phyloP scores from a whole-genome alignment of 2,113 vertebrate genomes.

The Lagopus leucura region DNA sequence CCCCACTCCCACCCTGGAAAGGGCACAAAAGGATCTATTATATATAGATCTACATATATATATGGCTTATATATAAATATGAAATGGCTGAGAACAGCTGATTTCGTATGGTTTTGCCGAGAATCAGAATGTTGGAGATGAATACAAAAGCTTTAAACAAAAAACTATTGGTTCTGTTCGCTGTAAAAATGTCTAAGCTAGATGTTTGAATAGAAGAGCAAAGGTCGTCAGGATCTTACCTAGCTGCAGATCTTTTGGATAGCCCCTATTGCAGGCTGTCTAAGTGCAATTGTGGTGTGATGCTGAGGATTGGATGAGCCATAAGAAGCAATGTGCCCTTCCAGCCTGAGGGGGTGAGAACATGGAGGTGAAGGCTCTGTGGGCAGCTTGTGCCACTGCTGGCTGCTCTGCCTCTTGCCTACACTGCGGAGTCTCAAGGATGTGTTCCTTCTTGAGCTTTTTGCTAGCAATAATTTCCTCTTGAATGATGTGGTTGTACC shows the following conservation, averaged over 20 bases:
- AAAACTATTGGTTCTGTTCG: not conserved
- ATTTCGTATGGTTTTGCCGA: not conserved
- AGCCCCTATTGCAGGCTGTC: not conserved
- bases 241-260: not conserved
- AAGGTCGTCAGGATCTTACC: not conserved
- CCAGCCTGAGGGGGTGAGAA: not conserved
- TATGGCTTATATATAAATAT: not conserved
- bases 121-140: not conserved
- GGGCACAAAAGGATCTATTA: not conserved
- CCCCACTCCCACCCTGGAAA: not conserved
- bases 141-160: conserved; percentile 35
- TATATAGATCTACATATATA: not conserved
- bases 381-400: not conserved
- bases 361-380: not conserved
- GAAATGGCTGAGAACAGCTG: not conserved
- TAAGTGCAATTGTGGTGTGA: conserved; percentile 54
- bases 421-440: not conserved
- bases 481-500: not conserved
- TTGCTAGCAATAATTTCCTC: conserved; percentile 14
- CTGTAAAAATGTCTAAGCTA: not conserved
- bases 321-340: not conserved
- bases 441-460: not conserved
- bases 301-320: conserved; percentile 1
- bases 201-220: not conserved
- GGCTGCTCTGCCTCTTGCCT: not conserved